Base-by-base conservation (phyloP, 2,113 vertebrate species). In the Pterophyllum scalare region DNA sequence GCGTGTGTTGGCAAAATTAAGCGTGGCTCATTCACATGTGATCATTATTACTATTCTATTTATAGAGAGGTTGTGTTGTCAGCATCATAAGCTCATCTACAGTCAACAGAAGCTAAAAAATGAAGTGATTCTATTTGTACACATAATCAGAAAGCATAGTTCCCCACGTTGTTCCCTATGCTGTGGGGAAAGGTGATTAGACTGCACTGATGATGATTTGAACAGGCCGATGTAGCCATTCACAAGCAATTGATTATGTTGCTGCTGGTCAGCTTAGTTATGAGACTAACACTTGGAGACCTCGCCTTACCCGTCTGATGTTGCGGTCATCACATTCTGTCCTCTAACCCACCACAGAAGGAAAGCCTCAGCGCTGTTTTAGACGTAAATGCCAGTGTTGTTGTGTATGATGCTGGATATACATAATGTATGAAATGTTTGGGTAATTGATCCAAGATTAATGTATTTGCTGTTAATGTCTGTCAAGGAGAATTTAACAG, bases 401-500 rank as follows among this genome's bases (percentile, higher is more conserved):
- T 64, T 76, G 59, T n/a, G 33, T 62, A 62, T 74, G 26, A 12
- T 49, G 43, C n/a, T 76, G 75, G 83, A 77, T 86, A 75, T 84
- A 79, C 79, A 59, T 59, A 6, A 54, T 77, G 13, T 33, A 15
- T 77, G 52, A 81, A 72, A 76, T 38, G 10, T 86, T 57, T 80
- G 59, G 70, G 54, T 83, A 77, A 70, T 46, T 76, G 76, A 77
- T 81, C 40, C 57, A 46, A 61, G 75, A 56, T 49, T 81, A 78
- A 79, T 46, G 75, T 49, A 58, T 79, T 80, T 8, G 15, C 72
- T 85, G 77, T 79, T 75, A 85, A 54, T 82, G 80, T 87, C 74
- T 87, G 84, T 92, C 74, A 87, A 84, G 81, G 82, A 89, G 89
- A 81, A 65, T 88, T 82, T 75, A 79, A 75, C 79, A 81, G 56